Evolutionary conservation across 1,140 invertebrate genomes (phyloP).

Genomic region (Samia ricini): DNA sequence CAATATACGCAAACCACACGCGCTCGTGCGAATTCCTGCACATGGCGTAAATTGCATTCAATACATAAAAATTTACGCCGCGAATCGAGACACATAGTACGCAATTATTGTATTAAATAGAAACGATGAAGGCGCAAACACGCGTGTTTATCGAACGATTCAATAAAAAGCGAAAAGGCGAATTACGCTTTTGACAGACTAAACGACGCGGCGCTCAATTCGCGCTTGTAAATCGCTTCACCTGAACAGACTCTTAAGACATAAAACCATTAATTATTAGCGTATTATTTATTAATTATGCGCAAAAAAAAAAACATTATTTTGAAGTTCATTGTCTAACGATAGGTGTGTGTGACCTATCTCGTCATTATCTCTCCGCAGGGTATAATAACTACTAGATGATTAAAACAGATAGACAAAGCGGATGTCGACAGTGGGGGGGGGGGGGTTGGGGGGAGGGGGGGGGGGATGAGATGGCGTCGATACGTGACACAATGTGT

Average conservation of each 20-base stretch:
- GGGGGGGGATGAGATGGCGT: conserved; percentile 50
- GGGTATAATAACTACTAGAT: conserved; percentile 63
- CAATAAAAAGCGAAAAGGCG: no score
- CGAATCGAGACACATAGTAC: no score
- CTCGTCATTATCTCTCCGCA: conserved; percentile 20
- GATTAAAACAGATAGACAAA: conserved; percentile 46
- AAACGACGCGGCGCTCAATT: neutral
- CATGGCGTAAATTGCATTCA: no score
- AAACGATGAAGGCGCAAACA: no score
- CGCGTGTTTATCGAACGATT: no score
- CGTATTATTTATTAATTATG: neutral
- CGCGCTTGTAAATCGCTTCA: neutral
- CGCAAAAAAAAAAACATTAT: neutral
- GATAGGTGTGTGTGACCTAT: neutral
- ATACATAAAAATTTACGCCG: no score
- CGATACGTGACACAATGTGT: conserved; percentile 40
- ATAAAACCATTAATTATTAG: neutral
- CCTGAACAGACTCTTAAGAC: neutral
- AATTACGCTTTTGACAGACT: no score
- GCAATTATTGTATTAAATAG: no score
- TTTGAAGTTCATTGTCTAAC: no score
- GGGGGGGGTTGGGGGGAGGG: no score
- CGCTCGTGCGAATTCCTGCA: no score
- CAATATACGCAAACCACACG: no score
- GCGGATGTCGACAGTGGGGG: conserved; percentile 59